Evolutionary conservation across 2,113 vertebrate genomes (phyloP), one percentile per base, ranked within the genome.

Genomic region (Ctenodactylus gundi): DNA sequence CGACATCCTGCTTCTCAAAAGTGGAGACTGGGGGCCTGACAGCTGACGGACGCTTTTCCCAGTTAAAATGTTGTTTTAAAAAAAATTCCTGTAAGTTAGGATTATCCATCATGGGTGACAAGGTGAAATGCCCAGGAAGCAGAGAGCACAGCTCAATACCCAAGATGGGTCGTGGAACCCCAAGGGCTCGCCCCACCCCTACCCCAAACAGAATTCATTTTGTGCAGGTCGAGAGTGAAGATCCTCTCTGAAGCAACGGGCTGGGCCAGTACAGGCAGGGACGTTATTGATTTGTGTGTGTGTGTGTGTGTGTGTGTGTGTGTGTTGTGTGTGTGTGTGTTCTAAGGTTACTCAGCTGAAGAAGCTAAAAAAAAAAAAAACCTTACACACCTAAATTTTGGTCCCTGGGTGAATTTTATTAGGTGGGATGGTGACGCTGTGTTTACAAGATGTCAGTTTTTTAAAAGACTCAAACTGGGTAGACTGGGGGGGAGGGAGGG

Each of bases 1-100:
- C 97, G 97, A 97, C 97, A 98, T 98, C 98, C 98, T 97, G 97
- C 97, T 95, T 95, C 97, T 98, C 89, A 94, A 92, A 96, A 91
- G 97, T 92, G 92, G 94, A 96, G 86, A 89, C 76, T 90, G 41
- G 95, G 96, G 94, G 95, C 89, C 89, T 97, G 97, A 89, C 93
- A 95, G 97, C 89, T 60, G 96, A 97, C 94, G 97, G 97, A 98
- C 98, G 98, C 97, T 95, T 96, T 96, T 96, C 25, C 93, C 97
- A 95, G 95, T 64, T 97, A 96, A 92, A 94, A 96, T 86, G 95
- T 70, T 93, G 86, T 89, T 97, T 86, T 57, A 92, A 83, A 41
- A 95, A 93, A 39, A 49, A 97, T 95, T 1, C 3, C 84, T 96
- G 91, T 84, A 95, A 41, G 85, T 94, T 13, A 5, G 13, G 64